Conservation (phyloP, 2,888 invertebrate species). For the Caenorhabditis doughertyi region DNA sequence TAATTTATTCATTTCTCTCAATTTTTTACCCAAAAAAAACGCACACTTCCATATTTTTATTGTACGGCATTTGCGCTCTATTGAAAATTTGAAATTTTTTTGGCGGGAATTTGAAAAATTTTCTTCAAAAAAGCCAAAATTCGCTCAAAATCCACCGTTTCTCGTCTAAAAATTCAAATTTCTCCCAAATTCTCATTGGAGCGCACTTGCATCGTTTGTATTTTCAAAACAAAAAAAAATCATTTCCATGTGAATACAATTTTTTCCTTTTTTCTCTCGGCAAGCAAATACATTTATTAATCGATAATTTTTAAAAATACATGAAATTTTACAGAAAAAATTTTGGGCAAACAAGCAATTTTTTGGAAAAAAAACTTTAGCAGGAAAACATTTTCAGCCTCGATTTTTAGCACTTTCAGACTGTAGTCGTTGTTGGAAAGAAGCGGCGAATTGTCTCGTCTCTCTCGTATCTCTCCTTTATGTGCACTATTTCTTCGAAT, state of each 20-base stretch:
- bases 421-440: slow-evolving; percentile 60
- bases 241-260: not conserved
- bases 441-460: slow-evolving; percentile 64
- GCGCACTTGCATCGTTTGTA: not conserved
- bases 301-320: too few relatives aligned
- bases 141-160: too few relatives aligned
- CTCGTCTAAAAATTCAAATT: too few relatives aligned
- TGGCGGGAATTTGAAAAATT: too few relatives aligned
- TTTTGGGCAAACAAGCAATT: not conserved
- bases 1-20: not conserved
- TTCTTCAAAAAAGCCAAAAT: too few relatives aligned
- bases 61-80: too few relatives aligned
- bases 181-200: not conserved
- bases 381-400: not conserved
- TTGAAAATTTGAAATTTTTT: not conserved
- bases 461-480: slow-evolving; percentile 62
- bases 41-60: too few relatives aligned
- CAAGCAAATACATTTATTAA: slow-evolving; percentile 24
- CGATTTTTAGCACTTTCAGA: slow-evolving; percentile 5
- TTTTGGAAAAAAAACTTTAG: not conserved
- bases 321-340: slow-evolving; percentile 10
- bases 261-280: not conserved
- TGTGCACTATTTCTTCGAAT: slow-evolving; percentile 58
- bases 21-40: too few relatives aligned
- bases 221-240: not conserved